phyloP scores from a whole-genome alignment of 2,888 invertebrate species.

The Pedicia rivosa region DNA sequence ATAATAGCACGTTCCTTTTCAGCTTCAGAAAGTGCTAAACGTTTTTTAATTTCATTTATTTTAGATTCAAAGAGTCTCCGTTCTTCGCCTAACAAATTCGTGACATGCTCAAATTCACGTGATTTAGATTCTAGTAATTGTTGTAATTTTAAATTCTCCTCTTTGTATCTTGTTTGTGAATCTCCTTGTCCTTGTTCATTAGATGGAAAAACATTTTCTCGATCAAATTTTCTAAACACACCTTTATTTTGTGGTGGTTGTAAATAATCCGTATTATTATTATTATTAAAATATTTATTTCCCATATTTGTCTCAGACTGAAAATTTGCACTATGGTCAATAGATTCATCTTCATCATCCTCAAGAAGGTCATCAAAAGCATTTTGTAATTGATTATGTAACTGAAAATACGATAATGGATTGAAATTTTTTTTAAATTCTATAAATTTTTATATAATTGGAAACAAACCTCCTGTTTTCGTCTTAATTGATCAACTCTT shows the following conservation, averaged over 20 bases:
- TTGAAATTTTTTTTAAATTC: conserved; percentile 6
- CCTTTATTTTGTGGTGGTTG: conserved; percentile 23
- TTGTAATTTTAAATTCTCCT: conserved; percentile 1
- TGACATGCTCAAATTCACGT: conserved; percentile 25
- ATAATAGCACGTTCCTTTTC: conserved; percentile 42
- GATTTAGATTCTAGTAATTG: conserved; percentile 8
- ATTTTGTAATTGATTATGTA: conserved; percentile 37
- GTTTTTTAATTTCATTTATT: conserved; percentile 36
- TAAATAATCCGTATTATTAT: conserved; percentile 25
- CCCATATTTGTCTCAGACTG: too few relatives aligned
- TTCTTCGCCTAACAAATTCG: conserved; percentile 23
- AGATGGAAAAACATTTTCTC: background rate
- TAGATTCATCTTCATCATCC: conserved; percentile 46
- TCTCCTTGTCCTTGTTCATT: background rate
- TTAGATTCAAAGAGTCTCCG: conserved; percentile 20
- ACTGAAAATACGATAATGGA: background rate
- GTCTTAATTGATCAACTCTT: conserved; percentile 46
- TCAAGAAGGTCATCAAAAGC: conserved; percentile 53
- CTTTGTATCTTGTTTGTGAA: background rate
- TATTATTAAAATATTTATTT: background rate
- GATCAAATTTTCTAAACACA: background rate
- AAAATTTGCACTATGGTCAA: conserved; percentile 37
- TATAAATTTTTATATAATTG: conserved; percentile 3
- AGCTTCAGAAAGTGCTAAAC: conserved; percentile 38
- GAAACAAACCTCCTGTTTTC: conserved; percentile 42